These are phyloP conservation scores for Microchirus variegatus DNA, from an alignment of 2,797 vertebrate genomes.

Conservation along the genomic window DNA sequence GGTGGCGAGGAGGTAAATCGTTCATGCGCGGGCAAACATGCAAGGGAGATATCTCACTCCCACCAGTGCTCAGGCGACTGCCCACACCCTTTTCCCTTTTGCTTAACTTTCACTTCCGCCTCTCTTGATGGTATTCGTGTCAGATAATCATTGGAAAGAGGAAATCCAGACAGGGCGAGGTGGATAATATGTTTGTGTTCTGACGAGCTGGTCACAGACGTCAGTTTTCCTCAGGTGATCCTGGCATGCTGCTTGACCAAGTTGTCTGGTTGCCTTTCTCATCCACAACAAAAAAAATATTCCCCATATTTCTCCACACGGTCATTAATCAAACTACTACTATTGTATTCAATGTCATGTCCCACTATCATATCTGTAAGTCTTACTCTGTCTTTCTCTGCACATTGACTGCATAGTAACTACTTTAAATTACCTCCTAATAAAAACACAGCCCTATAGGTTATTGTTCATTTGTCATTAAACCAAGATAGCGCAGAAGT, in stretches of 20 bases:
- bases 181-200: conserved; percentile 84
- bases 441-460: conserved; percentile 36
- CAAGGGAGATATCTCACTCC: conserved; percentile 48
- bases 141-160: conserved; percentile 84
- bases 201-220: conserved; percentile 71
- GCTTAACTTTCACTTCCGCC: conserved; percentile 28
- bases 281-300: conserved; percentile 29
- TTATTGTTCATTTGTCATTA: conserved; percentile 67
- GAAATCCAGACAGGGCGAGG: conserved; percentile 88
- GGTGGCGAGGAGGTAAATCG: conserved; percentile 66
- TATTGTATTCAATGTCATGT: conserved; percentile 27
- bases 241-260: conserved; percentile 50
- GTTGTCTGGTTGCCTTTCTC: conserved; percentile 58
- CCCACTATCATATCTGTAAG: conserved; percentile 9
- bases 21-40: conserved; percentile 65
- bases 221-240: conserved; percentile 59
- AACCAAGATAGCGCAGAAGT: conserved; percentile 29
- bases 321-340: conserved; percentile 45
- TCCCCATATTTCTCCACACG: conserved; percentile 39
- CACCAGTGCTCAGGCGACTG: conserved; percentile 24
- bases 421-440: conserved; percentile 58
- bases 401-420: conserved; percentile 29
- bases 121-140: conserved; percentile 41
- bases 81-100: conserved; percentile 32
- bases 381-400: conserved; percentile 4